Evolutionary conservation across 2,113 vertebrate genomes (phyloP).

Genomic region (Apteryx mantelli): DNA sequence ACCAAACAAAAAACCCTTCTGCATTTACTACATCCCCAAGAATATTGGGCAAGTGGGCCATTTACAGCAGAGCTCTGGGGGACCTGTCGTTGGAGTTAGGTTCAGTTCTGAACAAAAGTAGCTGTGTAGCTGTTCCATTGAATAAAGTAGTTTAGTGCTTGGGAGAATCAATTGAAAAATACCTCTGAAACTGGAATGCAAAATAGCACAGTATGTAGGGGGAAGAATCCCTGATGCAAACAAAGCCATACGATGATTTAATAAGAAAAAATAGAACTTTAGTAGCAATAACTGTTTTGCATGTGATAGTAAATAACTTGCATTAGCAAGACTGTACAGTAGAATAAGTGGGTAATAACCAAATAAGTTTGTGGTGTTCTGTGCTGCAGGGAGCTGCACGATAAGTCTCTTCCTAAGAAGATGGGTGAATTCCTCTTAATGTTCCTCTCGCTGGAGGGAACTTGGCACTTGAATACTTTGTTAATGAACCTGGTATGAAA

Average conservation of each 20-base stretch:
- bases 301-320: conserved; percentile 84
- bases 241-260: conserved; percentile 90
- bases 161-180: conserved; percentile 79
- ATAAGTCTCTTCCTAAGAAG: conserved; percentile 56
- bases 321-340: conserved; percentile 73
- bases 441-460: conserved; percentile 48
- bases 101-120: conserved; percentile 45
- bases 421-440: conserved; percentile 39
- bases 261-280: conserved; percentile 86
- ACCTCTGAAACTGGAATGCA: conserved; percentile 89
- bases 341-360: conserved; percentile 76
- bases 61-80: conserved; percentile 65
- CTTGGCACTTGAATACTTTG: conserved; percentile 59
- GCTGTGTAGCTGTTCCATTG: conserved; percentile 68
- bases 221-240: conserved; percentile 80
- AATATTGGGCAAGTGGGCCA: conserved; percentile 6
- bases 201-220: conserved; percentile 85
- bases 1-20: background rate
- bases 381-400: conserved; percentile 55
- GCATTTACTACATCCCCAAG: background rate
- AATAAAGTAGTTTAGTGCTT: conserved; percentile 72
- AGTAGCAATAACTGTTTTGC: conserved; percentile 96
- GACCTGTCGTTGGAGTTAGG: conserved; percentile 39
- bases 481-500: background rate
- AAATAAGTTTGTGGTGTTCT: conserved; percentile 76